Evolutionary conservation across 2,797 vertebrate genomes (phyloP).

Genomic region (Characodon lateralis): DNA sequence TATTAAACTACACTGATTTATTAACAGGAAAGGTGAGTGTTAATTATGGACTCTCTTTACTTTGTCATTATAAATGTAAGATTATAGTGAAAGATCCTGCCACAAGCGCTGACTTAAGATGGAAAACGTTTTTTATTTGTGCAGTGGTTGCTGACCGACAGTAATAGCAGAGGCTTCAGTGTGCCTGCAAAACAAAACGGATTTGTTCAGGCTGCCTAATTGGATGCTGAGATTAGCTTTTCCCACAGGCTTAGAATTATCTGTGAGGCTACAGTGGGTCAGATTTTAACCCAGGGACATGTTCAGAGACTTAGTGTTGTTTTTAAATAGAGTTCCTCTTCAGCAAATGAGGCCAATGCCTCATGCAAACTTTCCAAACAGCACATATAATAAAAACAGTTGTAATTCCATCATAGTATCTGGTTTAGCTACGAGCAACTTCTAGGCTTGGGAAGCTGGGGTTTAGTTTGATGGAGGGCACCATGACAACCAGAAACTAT

Average conservation of each 20-base stretch:
- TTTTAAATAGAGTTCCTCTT: slow-evolving; percentile 30
- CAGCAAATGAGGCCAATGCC: neutral
- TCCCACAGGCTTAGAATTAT: slow-evolving; percentile 65
- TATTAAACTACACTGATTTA: neutral
- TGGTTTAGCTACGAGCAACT: neutral
- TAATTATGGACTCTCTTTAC: neutral
- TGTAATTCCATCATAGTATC: neutral
- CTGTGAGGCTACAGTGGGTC: slow-evolving; percentile 49
- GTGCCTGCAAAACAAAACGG: slow-evolving; percentile 51
- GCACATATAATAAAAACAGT: neutral
- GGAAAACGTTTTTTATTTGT: neutral
- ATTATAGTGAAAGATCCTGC: neutral
- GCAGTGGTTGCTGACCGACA: neutral
- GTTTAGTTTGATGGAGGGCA: neutral
- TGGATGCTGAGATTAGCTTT: slow-evolving; percentile 73
- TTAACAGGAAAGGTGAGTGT: neutral
- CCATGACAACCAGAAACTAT: no score
- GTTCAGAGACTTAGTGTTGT: slow-evolving; percentile 25
- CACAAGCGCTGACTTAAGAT: neutral
- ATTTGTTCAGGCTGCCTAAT: slow-evolving; percentile 69
- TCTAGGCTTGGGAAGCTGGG: neutral
- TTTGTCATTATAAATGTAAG: neutral
- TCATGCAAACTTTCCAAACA: neutral
- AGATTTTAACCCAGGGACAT: slow-evolving; percentile 31
- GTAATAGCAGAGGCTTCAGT: slow-evolving; percentile 14